phyloP scores from a whole-genome alignment of 2,888 invertebrate genomes.

The Mantis religiosa region DNA sequence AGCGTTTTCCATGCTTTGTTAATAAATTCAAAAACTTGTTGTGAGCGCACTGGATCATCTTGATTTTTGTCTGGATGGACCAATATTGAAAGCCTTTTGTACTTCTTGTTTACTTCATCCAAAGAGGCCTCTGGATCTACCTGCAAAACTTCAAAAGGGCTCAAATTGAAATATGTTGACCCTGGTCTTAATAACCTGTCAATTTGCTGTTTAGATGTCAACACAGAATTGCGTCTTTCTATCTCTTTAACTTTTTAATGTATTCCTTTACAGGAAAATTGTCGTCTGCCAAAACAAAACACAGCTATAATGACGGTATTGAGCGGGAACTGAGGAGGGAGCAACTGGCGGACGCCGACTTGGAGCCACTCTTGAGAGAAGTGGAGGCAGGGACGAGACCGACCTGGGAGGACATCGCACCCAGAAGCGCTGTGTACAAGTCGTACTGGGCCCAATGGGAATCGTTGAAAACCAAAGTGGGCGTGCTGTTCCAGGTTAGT shows the following conservation, averaged over 20 bases:
- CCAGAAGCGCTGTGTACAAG: too few relatives aligned
- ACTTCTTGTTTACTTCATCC: conserved; percentile 95
- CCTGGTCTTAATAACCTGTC: conserved; percentile 93
- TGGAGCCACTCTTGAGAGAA: too few relatives aligned
- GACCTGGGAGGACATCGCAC: too few relatives aligned
- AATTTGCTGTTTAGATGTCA: conserved; percentile 96
- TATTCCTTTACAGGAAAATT: too few relatives aligned
- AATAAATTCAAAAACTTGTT: conserved; percentile 87
- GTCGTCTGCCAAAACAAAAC: too few relatives aligned
- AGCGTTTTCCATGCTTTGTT: conserved; percentile 93
- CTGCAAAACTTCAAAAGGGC: conserved; percentile 90
- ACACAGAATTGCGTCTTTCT: conserved; percentile 92
- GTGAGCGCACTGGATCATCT: conserved; percentile 91
- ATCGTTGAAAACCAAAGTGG: too few relatives aligned
- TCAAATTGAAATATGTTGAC: conserved; percentile 97
- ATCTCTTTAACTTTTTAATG: conserved; percentile 99
- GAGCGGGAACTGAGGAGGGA: too few relatives aligned
- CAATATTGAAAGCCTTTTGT: conserved; percentile 90
- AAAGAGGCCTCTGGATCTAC: conserved; percentile 84
- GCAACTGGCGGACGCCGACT: too few relatives aligned
- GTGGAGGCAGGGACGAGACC: too few relatives aligned
- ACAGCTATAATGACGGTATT: too few relatives aligned
- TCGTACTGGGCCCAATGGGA: too few relatives aligned
- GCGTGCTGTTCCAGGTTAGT: too few relatives aligned
- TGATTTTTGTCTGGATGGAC: conserved; percentile 99